phyloP scores from a whole-genome alignment of 2,797 vertebrate genomes.

The Acrossocheilus fasciatus region DNA sequence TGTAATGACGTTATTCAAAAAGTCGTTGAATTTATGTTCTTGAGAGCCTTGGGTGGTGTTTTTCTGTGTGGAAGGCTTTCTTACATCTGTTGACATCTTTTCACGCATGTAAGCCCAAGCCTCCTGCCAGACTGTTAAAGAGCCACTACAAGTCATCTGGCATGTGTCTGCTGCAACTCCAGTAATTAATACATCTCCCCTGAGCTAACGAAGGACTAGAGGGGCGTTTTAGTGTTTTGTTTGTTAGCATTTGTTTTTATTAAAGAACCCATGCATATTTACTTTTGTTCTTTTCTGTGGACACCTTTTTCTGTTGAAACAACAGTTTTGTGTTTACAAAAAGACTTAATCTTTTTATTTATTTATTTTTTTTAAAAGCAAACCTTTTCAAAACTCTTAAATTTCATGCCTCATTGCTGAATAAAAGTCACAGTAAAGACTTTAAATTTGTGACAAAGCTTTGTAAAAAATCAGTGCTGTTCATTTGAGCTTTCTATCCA shows the following conservation, averaged over 20 bases:
- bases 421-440: background rate
- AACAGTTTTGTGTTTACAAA: background rate
- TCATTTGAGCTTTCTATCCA: background rate
- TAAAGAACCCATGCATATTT: background rate
- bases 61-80: constrained; percentile 11
- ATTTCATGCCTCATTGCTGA: too few relatives aligned
- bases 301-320: background rate
- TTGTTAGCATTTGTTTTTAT: background rate
- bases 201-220: background rate
- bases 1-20: background rate
- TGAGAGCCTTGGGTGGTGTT: background rate
- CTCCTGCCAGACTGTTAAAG: constrained; percentile 19
- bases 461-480: background rate
- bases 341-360: background rate
- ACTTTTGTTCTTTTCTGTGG: background rate
- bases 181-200: constrained; percentile 31
- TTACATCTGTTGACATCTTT: constrained; percentile 30
- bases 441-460: background rate
- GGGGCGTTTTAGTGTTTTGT: background rate
- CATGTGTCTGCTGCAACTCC: background rate
- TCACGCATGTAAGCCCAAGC: constrained; percentile 27
- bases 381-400: too few relatives aligned
- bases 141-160: constrained; percentile 4
- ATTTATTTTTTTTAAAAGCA: background rate
- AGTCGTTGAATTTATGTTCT: constrained; percentile 12